phyloP scores from a whole-genome alignment of 2,797 vertebrate genomes.

The Chloroceryle inda region DNA sequence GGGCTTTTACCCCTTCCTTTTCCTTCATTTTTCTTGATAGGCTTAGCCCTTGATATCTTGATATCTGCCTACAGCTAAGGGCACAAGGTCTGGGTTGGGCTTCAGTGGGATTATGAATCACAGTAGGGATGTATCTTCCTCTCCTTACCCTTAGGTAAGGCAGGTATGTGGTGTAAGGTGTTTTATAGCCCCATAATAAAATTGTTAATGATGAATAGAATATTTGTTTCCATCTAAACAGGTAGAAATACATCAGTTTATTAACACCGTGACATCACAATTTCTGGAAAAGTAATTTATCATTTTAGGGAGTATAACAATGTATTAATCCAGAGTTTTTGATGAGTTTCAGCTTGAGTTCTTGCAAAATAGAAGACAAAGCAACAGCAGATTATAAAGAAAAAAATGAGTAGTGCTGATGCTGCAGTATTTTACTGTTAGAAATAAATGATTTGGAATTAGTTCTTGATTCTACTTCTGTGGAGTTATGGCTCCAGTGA shows the following conservation, averaged over 20 bases:
- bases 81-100: neutral
- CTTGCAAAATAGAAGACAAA: neutral
- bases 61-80: neutral
- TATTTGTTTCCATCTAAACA: neutral
- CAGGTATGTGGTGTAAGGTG: neutral
- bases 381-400: neutral
- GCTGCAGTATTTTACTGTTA: neutral
- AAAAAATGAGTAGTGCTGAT: neutral
- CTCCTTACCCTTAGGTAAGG: neutral
- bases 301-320: neutral
- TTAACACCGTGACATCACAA: rapidly evolving
- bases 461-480: neutral
- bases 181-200: neutral
- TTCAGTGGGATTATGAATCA: neutral
- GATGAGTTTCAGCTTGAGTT: neutral
- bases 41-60: neutral
- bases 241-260: neutral
- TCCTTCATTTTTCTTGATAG: neutral
- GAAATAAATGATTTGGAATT: neutral
- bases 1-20: neutral
- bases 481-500: neutral
- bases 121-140: neutral
- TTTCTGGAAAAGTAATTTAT: neutral
- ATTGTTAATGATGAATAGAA: neutral
- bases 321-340: neutral